Base-by-base conservation (phyloP, 1,140 invertebrate genomes). In the Chrysomallon squamiferum region DNA sequence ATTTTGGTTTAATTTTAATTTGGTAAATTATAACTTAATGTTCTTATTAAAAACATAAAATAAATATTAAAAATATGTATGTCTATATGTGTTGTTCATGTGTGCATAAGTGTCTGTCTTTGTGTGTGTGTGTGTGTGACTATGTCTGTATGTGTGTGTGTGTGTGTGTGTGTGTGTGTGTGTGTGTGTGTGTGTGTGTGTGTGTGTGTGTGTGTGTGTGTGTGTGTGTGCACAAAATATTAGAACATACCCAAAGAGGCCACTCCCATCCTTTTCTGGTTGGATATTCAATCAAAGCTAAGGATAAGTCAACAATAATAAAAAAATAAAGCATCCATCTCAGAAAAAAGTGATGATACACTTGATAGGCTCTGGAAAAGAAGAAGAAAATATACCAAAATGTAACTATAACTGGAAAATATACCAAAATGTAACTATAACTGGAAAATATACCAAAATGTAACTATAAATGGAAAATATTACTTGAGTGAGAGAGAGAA, bases 251-350 rank as follows among this genome's bases (percentile, higher is more conserved):
- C 85, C 83, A 86, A 63, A 79, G 83, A 29, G 85, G 84, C 22
- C 85, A 29, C 49, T 71, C 73, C 60, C 75, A 75, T 33, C 75
- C 77, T n/a, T 68, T 59, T 11, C 81, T 69, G 11, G 86, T 81
- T 32, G 87, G 86, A 65, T 81, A 77, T 72, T 88, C 87, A 75
- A 87, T 81, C 7, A 87, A 27, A 20, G 86, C 86, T 41, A 88
- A 70, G n/a, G 70, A 62, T 29, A 88, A 78, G 65, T 86, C 78
- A 9, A 87, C 32, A 7, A 80, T n/a, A 43, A 88, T 80, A 45
- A 82, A 75, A 13, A 84, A 64, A 65, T 86, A 85, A 1, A 88
- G 72, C 22, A 74, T 43, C 63, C 74, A 84, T 63, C 80, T 62
- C 32, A 80, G 62, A 35, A 71, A 78, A 54, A 69, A 70, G 29